phyloP scores from a whole-genome alignment of 2,113 vertebrate genomes.

The Callithrix jacchus region DNA sequence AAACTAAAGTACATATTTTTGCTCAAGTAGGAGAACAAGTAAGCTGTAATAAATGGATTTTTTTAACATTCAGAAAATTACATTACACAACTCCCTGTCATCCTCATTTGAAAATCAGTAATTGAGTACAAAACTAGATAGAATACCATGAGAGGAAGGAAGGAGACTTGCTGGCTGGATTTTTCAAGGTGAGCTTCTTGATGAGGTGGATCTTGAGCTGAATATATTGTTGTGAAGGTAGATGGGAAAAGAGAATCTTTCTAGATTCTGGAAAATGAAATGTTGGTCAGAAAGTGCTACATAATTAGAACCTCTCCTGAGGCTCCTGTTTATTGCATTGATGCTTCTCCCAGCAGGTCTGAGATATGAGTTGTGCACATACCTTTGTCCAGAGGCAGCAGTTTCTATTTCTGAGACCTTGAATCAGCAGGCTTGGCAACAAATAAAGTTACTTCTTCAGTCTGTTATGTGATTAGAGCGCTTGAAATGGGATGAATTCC shows the following conservation, averaged over 20 bases:
- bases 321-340: background rate
- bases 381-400: slow-evolving; percentile 2
- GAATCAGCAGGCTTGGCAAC: background rate
- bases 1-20: background rate
- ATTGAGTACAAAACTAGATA: background rate
- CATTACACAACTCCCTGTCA: background rate
- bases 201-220: background rate
- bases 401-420: background rate
- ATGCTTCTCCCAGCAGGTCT: background rate
- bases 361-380: background rate
- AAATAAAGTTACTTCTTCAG: slow-evolving; percentile 45
- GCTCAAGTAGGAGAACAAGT: background rate
- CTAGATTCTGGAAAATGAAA: background rate
- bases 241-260: background rate
- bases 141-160: background rate
- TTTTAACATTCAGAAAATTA: background rate
- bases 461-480: background rate
- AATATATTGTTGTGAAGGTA: background rate
- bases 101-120: background rate
- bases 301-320: background rate
- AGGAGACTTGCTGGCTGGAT: background rate
- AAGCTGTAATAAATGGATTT: background rate
- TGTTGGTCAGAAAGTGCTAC: background rate
- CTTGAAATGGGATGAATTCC: slow-evolving; percentile 47
- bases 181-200: background rate